Conservation (phyloP, 2,113 vertebrate genomes). For the Tetraodon nigroviridis region DNA sequence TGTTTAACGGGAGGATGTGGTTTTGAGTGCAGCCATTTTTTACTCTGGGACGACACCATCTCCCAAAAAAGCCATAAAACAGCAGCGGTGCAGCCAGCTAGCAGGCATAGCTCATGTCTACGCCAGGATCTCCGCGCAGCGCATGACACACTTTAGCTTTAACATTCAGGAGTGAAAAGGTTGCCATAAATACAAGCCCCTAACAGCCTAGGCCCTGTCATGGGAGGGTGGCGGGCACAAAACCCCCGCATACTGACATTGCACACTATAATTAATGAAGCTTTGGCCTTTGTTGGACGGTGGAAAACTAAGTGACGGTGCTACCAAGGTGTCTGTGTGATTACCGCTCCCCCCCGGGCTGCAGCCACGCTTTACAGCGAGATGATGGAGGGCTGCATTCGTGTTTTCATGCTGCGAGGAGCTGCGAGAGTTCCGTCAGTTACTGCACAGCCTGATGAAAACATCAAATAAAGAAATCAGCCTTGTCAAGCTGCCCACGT, state of each 20-base stretch:
- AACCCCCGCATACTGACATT: background rate
- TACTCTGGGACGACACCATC: slow-evolving; percentile 46
- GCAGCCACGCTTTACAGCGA: no score
- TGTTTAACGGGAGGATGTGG: slow-evolving; percentile 39
- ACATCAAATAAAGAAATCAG: no score
- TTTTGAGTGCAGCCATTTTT: slow-evolving; percentile 52
- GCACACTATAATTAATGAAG: background rate
- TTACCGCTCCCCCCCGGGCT: background rate
- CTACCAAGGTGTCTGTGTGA: background rate
- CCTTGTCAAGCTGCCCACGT: no score
- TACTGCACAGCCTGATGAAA: no score
- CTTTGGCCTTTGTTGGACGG: background rate
- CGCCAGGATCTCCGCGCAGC: slow-evolving; percentile 16
- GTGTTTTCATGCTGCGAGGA: no score
- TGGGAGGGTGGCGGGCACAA: no score
- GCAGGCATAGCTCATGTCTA: slow-evolving; percentile 49
- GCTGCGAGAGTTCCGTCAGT: no score
- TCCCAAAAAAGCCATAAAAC: slow-evolving; percentile 49
- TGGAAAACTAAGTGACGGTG: background rate
- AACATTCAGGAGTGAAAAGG: background rate
- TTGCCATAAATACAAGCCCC: background rate
- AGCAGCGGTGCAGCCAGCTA: slow-evolving; percentile 31
- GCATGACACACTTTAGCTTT: slow-evolving; percentile 25
- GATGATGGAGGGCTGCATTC: no score
- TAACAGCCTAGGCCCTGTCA: background rate